Evolutionary conservation across 2,113 vertebrate species (phyloP), one percentile per base, ranked within the genome.

Genomic region (Neopipo cinnamomea): DNA sequence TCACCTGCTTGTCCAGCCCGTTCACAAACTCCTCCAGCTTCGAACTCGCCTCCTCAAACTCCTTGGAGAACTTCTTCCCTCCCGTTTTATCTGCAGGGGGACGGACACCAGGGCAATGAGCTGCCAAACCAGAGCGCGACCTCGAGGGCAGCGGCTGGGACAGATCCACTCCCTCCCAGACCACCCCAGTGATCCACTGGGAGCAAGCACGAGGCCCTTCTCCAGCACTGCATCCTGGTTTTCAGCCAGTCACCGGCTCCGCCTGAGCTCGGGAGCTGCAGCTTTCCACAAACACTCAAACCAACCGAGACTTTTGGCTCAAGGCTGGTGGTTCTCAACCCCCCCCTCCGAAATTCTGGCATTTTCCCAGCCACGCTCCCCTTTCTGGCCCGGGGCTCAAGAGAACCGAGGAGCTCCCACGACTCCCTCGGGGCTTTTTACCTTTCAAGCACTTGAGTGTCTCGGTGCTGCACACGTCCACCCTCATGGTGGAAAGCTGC

Each of bases 381-480:
- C 47, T 63, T 66, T 56, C 47, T 56, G n/a, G 25, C 14, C 35
- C 16, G 15, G 31, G 39, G 47, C 20, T 52, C 3, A 6, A 37
- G 4, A 62, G 66, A 50, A 41, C 12, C 1, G 1, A 63, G 18
- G 7, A 56, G 89, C 30, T 77, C 24, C 19, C 37, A 2, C 23
- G 0, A 16, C 14, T 27, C 21, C 39, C 52, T 68, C 2, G 0
- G 65, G 49, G 7, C 35, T 86, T 95, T 96, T 95, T 96, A 99
- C 99, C 99, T 99, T 99, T 99, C 15, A 99, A 97, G 68, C 99
- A 99, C 79, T 99, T 99, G 9, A 99, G 98, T 1, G 99, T 99
- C 88, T 99, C 99, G 0, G 99, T 98, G 98, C 99, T 99, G 97
- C 99, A 99, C 9, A 99, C 98, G 1, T 99, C 99, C 82, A 99